phyloP scores from a whole-genome alignment of 2,113 vertebrate species.

The Suricata suricatta region DNA sequence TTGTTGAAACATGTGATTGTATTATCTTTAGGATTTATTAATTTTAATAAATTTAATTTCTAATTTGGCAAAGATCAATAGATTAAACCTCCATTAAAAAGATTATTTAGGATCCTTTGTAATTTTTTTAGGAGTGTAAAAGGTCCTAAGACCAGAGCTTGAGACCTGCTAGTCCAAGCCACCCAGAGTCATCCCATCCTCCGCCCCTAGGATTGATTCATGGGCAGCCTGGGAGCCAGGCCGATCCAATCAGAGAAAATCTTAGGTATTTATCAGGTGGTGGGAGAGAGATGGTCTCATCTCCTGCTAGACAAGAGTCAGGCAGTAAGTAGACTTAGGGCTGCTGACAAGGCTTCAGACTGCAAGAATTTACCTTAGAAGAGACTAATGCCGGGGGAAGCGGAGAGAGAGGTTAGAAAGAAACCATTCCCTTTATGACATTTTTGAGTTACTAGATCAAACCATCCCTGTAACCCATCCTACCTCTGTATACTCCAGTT shows the following conservation, averaged over 20 bases:
- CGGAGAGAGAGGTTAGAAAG: neutral
- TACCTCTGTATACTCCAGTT: neutral
- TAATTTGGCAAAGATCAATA: slow-evolving; percentile 23
- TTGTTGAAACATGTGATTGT: neutral
- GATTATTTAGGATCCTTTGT: neutral
- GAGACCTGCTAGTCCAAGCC: neutral
- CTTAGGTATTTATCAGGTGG: neutral
- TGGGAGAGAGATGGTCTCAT: neutral
- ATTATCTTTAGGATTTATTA: slow-evolving; percentile 1
- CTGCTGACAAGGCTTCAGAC: neutral
- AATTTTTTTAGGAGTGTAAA: neutral
- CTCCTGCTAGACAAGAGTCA: neutral
- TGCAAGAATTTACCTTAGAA: neutral
- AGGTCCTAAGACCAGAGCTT: neutral
- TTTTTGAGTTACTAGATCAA: slow-evolving; percentile 24
- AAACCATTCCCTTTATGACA: neutral
- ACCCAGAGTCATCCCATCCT: neutral
- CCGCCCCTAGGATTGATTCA: neutral
- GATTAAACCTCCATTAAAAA: slow-evolving; percentile 1
- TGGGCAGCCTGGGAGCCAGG: neutral
- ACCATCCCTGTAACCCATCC: neutral
- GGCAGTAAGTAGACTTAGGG: neutral
- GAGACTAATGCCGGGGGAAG: neutral
- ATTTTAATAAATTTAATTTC: slow-evolving; percentile 3
- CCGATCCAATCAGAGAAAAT: neutral